Evolutionary conservation across 2,888 invertebrate species (phyloP), one percentile per base, ranked within the genome.

Genomic region (Zootermopsis nevadensis): DNA sequence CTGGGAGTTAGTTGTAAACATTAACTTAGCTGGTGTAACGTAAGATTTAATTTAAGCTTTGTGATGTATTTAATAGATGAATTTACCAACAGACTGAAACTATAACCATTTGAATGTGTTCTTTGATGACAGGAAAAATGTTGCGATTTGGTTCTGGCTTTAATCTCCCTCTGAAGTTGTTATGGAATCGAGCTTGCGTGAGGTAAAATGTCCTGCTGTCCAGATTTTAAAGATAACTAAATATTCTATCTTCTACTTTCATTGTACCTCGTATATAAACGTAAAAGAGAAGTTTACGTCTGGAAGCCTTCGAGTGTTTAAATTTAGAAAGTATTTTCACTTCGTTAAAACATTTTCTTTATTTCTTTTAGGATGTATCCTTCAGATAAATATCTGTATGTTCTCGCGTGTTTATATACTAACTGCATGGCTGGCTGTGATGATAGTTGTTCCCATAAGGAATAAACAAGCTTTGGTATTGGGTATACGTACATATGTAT

Each of bases 251-350:
- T 31, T 42, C n/a, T 33, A 69, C 66, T 31, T 81, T 77, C 83
- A 83, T 83, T 83, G 83, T 83, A 80, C 27, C 60, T 69, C 80
- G 35, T 69, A 31, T 48, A 66, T 60, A 82, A 67, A 83, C 55
- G 35, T 74, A 30, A 76, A 83, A 6, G 33, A 38, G 60, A n/a
- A 82, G 82, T 77, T 82, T 77, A 77, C 60, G 77, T 82, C 82
- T 82, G 82, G 82, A 66, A 77, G 31, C 38, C 77, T 67, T 82
- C 77, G 31, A 38, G 77, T 77, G 82, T 77, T 60, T 77, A 77
- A 77, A 77, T 82, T 82, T 82, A 82, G 82, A 77, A 66, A 82
- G 60, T 82, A 77, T 82, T 82, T 74, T 38, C 38, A 35, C 74
- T 38, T 74, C 38, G 24, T 77, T 55, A 66, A 82, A 77, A 53